Conservation (phyloP, 2,797 vertebrate genomes). For the Pipistrellus kuhlii region DNA sequence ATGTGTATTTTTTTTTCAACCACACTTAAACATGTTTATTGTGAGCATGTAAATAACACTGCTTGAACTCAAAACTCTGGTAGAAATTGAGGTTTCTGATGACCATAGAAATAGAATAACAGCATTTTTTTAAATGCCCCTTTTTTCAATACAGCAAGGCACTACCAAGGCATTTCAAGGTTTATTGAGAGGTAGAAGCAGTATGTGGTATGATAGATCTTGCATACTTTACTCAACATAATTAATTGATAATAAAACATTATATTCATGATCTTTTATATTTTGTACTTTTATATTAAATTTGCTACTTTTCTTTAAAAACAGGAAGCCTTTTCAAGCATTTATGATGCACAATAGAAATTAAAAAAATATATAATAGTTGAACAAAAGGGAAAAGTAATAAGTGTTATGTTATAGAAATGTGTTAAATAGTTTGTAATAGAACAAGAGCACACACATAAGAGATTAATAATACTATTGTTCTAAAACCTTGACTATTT, state of each 20-base stretch:
- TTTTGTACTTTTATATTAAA: not conserved
- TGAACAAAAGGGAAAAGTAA: not conserved
- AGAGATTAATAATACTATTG: not conserved
- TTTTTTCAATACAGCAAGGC: conserved; percentile 27
- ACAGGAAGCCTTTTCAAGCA: not conserved
- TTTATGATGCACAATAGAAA: not conserved
- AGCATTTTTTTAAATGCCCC: not conserved
- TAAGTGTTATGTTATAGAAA: conserved; percentile 45
- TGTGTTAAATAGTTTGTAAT: not conserved
- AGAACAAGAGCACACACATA: not conserved
- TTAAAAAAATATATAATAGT: not conserved
- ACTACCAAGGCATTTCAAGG: not conserved
- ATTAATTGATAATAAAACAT: conserved; percentile 38
- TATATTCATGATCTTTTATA: conserved; percentile 8
- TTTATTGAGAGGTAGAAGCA: not conserved
- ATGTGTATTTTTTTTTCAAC: not conserved
- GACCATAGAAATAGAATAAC: conserved; percentile 55
- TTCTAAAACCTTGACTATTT: conserved; percentile 10
- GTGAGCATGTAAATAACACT: not conserved
- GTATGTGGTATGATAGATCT: not conserved
- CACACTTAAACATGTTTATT: conserved; percentile 58
- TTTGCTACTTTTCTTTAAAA: conserved; percentile 35
- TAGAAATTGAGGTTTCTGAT: conserved; percentile 65
- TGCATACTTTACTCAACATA: conserved; percentile 15
- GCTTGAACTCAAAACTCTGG: conserved; percentile 62